Evolutionary conservation across 2,888 invertebrate species (phyloP).

Genomic region (Oeneis ivallda): DNA sequence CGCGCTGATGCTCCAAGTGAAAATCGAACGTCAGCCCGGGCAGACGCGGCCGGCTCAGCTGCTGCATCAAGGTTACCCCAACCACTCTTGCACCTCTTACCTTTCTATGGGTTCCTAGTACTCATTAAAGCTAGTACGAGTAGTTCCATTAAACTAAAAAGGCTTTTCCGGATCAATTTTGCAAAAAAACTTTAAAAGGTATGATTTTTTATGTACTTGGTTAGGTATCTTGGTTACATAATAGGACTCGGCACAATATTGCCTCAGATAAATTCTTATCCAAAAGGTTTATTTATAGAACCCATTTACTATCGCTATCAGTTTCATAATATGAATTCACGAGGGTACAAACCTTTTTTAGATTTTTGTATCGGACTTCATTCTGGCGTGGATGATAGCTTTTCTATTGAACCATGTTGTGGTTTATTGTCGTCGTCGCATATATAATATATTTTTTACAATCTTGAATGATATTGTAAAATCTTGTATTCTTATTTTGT

Average conservation of each 20-base stretch:
- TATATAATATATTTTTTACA: no score
- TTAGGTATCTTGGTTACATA: constrained; percentile 4
- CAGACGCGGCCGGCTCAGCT: constrained; percentile 71
- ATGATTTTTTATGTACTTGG: not conserved
- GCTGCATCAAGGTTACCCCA: constrained; percentile 73
- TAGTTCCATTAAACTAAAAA: constrained; percentile 11
- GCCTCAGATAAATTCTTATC: not conserved
- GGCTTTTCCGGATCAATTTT: not conserved
- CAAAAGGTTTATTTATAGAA: constrained; percentile 12
- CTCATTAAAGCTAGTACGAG: constrained; percentile 16
- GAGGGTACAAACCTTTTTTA: not conserved
- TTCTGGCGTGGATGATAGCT: not conserved
- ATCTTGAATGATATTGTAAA: not conserved
- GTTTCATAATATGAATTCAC: not conserved
- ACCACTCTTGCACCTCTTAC: constrained; percentile 66
- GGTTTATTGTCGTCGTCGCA: not conserved
- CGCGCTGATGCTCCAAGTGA: constrained; percentile 78
- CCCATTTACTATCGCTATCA: constrained; percentile 5
- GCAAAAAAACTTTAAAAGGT: not conserved
- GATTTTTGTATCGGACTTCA: constrained; percentile 2
- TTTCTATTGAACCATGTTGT: constrained; percentile 3
- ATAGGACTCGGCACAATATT: not conserved
- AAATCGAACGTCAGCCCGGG: constrained; percentile 80
- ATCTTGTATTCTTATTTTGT: not conserved
- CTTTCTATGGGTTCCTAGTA: constrained; percentile 39